Percentiles rank a stretch among this genome's conserved stretches.
Evolutionary conservation across 2,888 invertebrate species (phyloP).

Genomic region (Drosophila barbarae): DNA sequence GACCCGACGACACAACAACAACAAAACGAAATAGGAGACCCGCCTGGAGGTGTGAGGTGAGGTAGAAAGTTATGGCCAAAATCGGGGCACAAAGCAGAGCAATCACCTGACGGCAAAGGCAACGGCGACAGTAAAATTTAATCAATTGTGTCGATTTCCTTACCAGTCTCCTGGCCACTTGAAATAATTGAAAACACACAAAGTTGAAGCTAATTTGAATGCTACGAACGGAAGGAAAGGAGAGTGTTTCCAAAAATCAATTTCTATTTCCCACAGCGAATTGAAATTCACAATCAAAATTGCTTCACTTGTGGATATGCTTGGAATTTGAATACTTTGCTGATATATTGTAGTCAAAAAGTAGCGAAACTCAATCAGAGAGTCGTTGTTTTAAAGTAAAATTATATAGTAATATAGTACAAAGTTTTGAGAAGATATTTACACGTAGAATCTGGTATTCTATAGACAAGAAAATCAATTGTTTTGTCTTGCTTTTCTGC

Average conservation of each 20-base stretch:
- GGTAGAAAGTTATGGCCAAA: conserved; percentile 30
- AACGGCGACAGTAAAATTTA: conserved; percentile 58
- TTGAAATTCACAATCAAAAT: conserved; percentile 14
- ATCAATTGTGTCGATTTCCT: conserved; percentile 56
- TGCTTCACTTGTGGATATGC: neutral
- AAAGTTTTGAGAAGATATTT: neutral
- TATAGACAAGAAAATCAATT: neutral
- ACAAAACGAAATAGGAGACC: conserved; percentile 16
- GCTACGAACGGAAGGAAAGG: conserved; percentile 29
- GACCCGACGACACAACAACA: conserved; percentile 7
- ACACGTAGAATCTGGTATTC: neutral
- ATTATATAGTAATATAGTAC: neutral
- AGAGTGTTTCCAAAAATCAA: conserved; percentile 37
- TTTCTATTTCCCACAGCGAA: conserved; percentile 24
- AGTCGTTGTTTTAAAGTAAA: neutral
- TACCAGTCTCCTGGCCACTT: conserved; percentile 26
- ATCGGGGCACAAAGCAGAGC: conserved; percentile 33
- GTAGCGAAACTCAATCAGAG: neutral
- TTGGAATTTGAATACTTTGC: neutral
- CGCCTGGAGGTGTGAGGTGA: conserved; percentile 1
- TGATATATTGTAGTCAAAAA: neutral
- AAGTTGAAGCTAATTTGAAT: conserved; percentile 48
- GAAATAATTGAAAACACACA: conserved; percentile 49
- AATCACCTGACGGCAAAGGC: conserved; percentile 13
- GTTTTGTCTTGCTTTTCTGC: neutral